phyloP scores from a whole-genome alignment of 2,888 invertebrate genomes.

The Tethea ocularis region DNA sequence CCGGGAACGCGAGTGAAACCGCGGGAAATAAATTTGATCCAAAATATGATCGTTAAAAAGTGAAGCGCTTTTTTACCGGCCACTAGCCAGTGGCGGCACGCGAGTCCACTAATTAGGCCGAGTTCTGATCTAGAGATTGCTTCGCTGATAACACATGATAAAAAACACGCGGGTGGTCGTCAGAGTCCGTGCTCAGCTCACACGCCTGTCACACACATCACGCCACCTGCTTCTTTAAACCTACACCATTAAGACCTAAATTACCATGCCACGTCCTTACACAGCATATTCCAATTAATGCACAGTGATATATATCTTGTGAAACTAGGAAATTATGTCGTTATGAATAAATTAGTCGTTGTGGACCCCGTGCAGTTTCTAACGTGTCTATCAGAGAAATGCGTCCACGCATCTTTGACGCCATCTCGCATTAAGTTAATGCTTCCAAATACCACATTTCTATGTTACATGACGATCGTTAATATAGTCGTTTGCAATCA shows the following conservation, averaged over 20 bases:
- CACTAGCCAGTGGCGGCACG: constrained; percentile 36
- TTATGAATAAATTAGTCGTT: constrained; percentile 11
- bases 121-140: constrained; percentile 56
- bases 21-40: background rate
- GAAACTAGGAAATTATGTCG: constrained; percentile 13
- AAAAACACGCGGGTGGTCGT: constrained; percentile 46
- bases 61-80: constrained; percentile 45
- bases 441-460: constrained; percentile 14
- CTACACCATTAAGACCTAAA: constrained; percentile 12
- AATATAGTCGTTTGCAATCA: constrained; percentile 7
- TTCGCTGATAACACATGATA: constrained; percentile 43
- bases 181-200: constrained; percentile 20
- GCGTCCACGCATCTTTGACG: constrained; percentile 13
- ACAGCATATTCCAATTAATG: constrained; percentile 22
- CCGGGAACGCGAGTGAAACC: too few species aligned
- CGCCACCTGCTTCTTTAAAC: constrained; percentile 16
- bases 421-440: constrained; percentile 12
- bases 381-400: constrained; percentile 9
- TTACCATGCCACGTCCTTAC: constrained; percentile 13
- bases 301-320: constrained; percentile 19
- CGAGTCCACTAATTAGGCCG: constrained; percentile 71
- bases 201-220: constrained; percentile 22
- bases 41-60: background rate
- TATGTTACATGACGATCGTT: constrained; percentile 1
- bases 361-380: constrained; percentile 9